A percentile compares a stretch with the other conserved stretches of the same genome.
Conservation (phyloP, 2,797 vertebrate genomes). For the Knipowitschia caucasica region DNA sequence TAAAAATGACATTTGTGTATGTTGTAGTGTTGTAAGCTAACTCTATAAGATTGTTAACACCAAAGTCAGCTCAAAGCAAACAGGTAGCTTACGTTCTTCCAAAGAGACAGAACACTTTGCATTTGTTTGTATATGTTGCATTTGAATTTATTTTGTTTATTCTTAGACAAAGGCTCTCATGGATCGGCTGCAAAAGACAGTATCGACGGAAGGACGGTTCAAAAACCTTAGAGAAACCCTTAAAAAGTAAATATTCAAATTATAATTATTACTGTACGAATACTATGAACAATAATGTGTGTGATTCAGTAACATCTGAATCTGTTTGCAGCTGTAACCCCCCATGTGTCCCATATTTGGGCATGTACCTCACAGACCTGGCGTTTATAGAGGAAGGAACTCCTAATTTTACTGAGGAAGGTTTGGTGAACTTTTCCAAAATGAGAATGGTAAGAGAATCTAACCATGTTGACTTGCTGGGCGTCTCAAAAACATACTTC, state of each 20-base stretch:
- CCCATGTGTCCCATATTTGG: conserved; percentile 94
- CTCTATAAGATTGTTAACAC: too few species aligned
- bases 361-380: conserved; percentile 97
- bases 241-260: conserved; percentile 84
- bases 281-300: background rate
- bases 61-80: too few species aligned
- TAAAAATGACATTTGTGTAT: too few species aligned
- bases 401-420: conserved; percentile 94
- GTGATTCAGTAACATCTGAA: too few species aligned
- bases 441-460: conserved; percentile 90
- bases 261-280: background rate
- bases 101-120: background rate
- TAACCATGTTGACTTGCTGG: background rate
- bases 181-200: conserved; percentile 95
- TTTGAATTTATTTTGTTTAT: background rate
- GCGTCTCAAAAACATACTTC: background rate
- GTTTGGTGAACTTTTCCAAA: conserved; percentile 98
- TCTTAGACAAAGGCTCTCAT: conserved; percentile 89
- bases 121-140: background rate
- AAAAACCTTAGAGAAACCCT: conserved; percentile 97
- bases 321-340: conserved; percentile 85
- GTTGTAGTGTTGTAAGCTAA: too few species aligned
- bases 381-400: conserved; percentile 98
- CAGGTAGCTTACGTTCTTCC: conserved; percentile 73
- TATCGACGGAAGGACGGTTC: conserved; percentile 96